Base-by-base conservation (phyloP, 2,113 vertebrate species). In the Pollimyrus isidori region DNA sequence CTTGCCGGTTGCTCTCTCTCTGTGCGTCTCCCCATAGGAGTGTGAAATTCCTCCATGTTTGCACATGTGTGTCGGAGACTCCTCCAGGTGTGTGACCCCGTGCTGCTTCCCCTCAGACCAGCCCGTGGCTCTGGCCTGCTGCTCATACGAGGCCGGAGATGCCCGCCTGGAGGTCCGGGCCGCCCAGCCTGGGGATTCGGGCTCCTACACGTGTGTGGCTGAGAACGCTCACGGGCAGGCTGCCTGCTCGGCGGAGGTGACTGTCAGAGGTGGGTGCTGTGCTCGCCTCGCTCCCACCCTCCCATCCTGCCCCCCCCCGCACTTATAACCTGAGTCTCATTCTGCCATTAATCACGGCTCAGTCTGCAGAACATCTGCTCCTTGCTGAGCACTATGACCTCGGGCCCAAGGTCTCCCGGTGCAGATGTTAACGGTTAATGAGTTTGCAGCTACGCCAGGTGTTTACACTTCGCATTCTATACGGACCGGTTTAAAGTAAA, bases 141-240 rank as follows among this genome's bases (percentile, higher is more conserved):
- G 94, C 35, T 93, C 93, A 83, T 96, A 95, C 3, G 94, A 96
- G 90, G 94, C 94, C 0, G 95, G 94, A 21, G 42, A 94, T 91
- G 96, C 96, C 0, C 94, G 95, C 58, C 65, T 97, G 88, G 95
- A 91, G 7, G 91, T 97, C 49, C 96, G 96, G 91, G 95, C 96
- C 9, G 94, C 96, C 5, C 94, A 96, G 19, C 95, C 93, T 0
- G 96, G 96, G 90, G 96, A 97, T 39, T 91, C 96, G 3, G 97
- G 97, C 49, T 89, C 93, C 90, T 97, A 97, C 53, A 95, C 94
- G 5, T 97, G 97, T 90, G 93, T 97, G 90, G 97, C 96, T 17
- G 94, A 96, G 92, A 98, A 97, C 90, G 89, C 84, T 85, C 85
- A 85, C 56, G 97, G 97, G 58, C 94, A 92, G 88, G 95, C 94